Conservation (phyloP, 2,888 invertebrate species). For the Seira musarum region DNA sequence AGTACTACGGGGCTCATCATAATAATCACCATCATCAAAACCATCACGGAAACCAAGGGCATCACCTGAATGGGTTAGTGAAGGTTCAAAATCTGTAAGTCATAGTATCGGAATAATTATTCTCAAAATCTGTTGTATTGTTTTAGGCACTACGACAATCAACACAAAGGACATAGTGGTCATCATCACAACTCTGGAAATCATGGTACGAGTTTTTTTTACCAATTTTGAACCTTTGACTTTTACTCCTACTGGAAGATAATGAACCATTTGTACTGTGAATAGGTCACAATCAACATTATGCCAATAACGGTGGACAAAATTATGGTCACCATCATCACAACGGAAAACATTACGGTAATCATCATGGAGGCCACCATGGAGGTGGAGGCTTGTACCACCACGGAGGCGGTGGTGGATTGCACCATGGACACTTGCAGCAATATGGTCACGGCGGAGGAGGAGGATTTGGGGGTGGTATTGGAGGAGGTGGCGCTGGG, state of each 20-base stretch:
- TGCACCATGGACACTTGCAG: slow-evolving; percentile 22
- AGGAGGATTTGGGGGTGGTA: slow-evolving; percentile 35
- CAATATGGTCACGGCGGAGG: slow-evolving; percentile 23
- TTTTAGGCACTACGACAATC: slow-evolving; percentile 62
- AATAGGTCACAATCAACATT: slow-evolving; percentile 62
- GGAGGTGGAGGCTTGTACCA: slow-evolving; percentile 24
- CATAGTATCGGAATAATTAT: too few relatives aligned
- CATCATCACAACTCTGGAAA: slow-evolving; percentile 53
- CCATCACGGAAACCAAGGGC: slow-evolving; percentile 64
- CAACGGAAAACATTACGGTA: slow-evolving; percentile 38
- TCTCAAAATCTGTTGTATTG: too few relatives aligned
- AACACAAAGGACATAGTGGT: slow-evolving; percentile 60
- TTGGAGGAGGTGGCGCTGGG: slow-evolving; percentile 14
- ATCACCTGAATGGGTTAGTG: slow-evolving; percentile 59
- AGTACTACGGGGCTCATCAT: slow-evolving; percentile 66
- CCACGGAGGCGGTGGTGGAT: slow-evolving; percentile 35
- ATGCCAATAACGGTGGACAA: slow-evolving; percentile 59
- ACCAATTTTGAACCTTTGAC: too few relatives aligned
- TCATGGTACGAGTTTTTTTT: too few relatives aligned
- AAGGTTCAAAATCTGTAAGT: too few relatives aligned
- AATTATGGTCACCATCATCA: slow-evolving; percentile 53
- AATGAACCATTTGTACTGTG: neutral
- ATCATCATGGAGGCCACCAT: slow-evolving; percentile 35
- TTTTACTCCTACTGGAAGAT: too few relatives aligned
- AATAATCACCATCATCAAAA: slow-evolving; percentile 60